Conservation (phyloP, 2,113 vertebrate species). For the Butorides virescens region DNA sequence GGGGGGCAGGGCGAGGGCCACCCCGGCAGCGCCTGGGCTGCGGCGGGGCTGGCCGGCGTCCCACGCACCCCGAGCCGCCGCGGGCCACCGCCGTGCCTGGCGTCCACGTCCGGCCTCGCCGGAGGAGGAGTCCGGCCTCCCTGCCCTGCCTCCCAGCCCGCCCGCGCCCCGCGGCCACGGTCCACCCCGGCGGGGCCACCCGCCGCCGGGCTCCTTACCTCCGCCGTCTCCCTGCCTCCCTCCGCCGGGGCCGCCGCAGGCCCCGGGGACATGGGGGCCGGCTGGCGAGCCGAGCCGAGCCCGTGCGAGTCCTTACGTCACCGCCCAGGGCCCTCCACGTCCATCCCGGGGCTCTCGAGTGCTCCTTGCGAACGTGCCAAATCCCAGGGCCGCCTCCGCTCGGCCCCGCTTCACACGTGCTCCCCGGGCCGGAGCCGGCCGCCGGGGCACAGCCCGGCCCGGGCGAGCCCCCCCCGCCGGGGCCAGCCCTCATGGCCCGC, state of each 20-base stretch:
- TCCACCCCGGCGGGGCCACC: not conserved
- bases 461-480: not conserved
- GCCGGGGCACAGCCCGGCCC: not conserved
- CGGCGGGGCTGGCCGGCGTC: not conserved
- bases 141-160: not conserved
- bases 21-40: not conserved
- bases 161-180: not conserved
- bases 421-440: not conserved
- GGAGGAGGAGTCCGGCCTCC: constrained; percentile 25
- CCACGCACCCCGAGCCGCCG: not conserved
- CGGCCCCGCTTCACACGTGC: constrained; percentile 30
- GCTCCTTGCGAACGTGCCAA: constrained; percentile 59
- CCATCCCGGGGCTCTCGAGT: constrained; percentile 58
- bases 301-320: constrained; percentile 55
- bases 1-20: not conserved
- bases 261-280: constrained; percentile 54
- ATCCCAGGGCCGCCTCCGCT: constrained; percentile 50
- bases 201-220: constrained; percentile 26
- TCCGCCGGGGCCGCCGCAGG: constrained; percentile 52
- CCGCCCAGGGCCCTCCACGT: constrained; percentile 45
- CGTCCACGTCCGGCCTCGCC: not conserved
- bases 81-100: not conserved
- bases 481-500: not conserved
- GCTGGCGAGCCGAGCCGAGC: constrained; percentile 38
- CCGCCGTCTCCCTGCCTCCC: constrained; percentile 20